Base-by-base conservation (phyloP, 2,888 invertebrate species). In the Doris montereyensis region DNA sequence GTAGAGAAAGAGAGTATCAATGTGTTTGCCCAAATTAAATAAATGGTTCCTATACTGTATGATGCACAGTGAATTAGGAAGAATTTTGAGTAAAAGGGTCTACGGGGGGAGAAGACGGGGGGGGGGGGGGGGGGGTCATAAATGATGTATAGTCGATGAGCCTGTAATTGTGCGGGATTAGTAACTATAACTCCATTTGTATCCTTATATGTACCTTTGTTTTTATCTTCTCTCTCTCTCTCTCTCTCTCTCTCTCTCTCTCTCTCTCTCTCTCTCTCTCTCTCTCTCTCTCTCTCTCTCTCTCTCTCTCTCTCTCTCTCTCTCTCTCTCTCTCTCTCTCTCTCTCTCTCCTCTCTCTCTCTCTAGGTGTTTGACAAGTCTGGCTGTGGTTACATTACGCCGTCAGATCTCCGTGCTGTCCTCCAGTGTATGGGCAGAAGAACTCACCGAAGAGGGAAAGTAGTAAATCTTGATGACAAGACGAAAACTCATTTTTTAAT, bases 341-440 rank as follows among this genome's bases (percentile, higher is more conserved):
- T 17, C 52, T 41, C 5, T 41, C 52, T 17, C 5, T 41, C 52
- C 17, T 10, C 17, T 17, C 17, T 10, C 17, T 41, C 17, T 24
- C 75, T 83, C 5, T 77, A 89, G 88, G 87, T 88, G 17, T 89
- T 89, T 76, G 89, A 89, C 83, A 88, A 88, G 81, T 84, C 85
- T 21, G 88, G 88, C 0, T 88, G 87, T 82, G 90, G 90, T 3
- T 89, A 87, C 82, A 90, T 90, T 76, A 86, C 86, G 32, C 87
- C 88, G 8, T 88, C 88, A 1, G 90, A 90, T 78, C 83, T 90
- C 24, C 82, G 89, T 57, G 86, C 87, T 0, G 88, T 89, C 5
- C 82, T 90, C 35, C 87, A 88, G 77, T 88, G 87, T 82, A 86
- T 90, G 80, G 90, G 90, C n/a, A 0, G 90, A 90, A 78, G 88